Evolutionary conservation across 2,113 vertebrate species (phyloP).

Genomic region (Callipepla squamata): DNA sequence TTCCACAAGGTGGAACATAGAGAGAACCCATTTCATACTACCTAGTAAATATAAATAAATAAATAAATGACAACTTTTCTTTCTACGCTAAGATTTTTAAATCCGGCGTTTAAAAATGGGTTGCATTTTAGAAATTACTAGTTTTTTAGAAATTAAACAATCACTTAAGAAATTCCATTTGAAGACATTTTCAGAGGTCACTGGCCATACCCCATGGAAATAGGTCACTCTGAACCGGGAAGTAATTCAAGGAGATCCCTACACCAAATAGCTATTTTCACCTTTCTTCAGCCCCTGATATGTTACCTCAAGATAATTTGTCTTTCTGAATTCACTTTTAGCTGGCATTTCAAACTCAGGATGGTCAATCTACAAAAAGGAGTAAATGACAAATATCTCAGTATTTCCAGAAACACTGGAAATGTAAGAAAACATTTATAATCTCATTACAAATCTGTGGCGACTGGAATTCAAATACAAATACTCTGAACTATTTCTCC

Average conservation of each 20-base stretch:
- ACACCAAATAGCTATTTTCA: conserved; percentile 36
- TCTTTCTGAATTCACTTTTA: conserved; percentile 77
- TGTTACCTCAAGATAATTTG: conserved; percentile 80
- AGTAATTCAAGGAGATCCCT: conserved; percentile 29
- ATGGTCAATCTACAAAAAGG: conserved; percentile 87
- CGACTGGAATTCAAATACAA: neutral
- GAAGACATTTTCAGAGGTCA: neutral
- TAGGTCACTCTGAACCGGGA: conserved; percentile 17
- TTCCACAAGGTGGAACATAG: neutral
- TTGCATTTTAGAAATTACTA: neutral
- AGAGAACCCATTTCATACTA: neutral
- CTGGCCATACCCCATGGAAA: conserved; percentile 37
- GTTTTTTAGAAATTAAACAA: neutral
- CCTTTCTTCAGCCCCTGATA: conserved; percentile 61
- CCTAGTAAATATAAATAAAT: neutral
- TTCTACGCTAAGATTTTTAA: neutral
- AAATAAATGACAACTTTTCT: neutral
- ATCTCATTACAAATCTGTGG: neutral
- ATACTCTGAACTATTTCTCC: neutral
- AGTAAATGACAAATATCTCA: conserved; percentile 36
- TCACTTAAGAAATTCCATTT: neutral
- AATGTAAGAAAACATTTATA: neutral
- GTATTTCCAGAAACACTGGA: neutral
- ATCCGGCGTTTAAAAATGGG: neutral
- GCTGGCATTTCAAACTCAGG: conserved; percentile 88